Evolutionary conservation across 2,797 vertebrate species (phyloP), one percentile per base, ranked within the genome.

Genomic region (Eptatretus atami): DNA sequence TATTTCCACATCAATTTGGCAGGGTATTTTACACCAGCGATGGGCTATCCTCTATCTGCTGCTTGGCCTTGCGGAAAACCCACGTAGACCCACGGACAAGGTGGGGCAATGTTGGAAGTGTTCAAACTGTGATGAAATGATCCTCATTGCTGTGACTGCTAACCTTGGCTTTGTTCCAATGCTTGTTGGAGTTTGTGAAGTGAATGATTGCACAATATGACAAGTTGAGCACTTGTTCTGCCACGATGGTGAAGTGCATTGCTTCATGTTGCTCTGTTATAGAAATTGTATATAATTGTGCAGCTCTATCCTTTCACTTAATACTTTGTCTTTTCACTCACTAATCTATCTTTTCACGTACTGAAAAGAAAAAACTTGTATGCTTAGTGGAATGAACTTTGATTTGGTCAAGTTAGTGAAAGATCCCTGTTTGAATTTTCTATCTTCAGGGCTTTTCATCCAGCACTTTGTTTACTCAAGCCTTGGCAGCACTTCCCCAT

Each of bases 31-130:
- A 73, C 94, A 92, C 74, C 86, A 98, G 69, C 84, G 82, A 71
- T 98, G 92, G 92, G 84, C 90, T 64, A 76, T 93, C 65, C 81
- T 98, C 69, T 95, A 96, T 77, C 77, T 98, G 75, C 72, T 98
- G 72, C 83, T 95, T 65, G 94, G 83, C 72, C 85, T 98, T 65
- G 86, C 83, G 69, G 92, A 98, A 73, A 90, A 98, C 70, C 90
- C 88, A 13, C 81, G 86, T 54, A 95, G 83, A 68, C 85, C 81
- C 1, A 76, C 82, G 64, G 75, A 71, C 71, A 82, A 90, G 78
- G 88, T 88, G 31, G 31, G 31, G 6, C 31, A 69, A 64, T 66
- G 68, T 69, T 53, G 14, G 53, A 65, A 64, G 2, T 25, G 10
- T 9, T 10, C 44, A n/a, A 55, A 64, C 54, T 52, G 15, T 9